phyloP scores from a whole-genome alignment of 92 coral and sea anemone species.

The Muricea muricata region DNA sequence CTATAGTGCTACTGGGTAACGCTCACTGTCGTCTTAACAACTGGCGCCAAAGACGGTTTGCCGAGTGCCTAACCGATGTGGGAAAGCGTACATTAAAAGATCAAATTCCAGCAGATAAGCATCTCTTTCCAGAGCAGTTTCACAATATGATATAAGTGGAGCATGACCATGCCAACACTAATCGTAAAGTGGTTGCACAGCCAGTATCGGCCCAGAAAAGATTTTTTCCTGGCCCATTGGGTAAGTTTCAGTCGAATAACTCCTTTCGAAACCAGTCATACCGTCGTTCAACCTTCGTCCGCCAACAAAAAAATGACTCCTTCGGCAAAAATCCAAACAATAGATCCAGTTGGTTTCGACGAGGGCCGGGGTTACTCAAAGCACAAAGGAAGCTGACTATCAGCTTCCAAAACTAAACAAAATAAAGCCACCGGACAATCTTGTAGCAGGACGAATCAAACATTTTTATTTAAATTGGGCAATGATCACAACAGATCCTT shows the following conservation, averaged over 20 bases:
- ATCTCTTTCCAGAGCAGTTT: constrained; percentile 22
- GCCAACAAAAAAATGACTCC: constrained; percentile 3
- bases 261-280: constrained; percentile 30
- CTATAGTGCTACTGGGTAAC: constrained; percentile 18
- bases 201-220: constrained; percentile 1
- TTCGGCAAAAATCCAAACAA: background rate
- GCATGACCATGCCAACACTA: constrained; percentile 7
- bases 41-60: constrained; percentile 7
- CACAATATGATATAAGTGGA: background rate
- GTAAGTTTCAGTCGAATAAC: constrained; percentile 13
- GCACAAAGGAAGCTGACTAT: constrained; percentile 39
- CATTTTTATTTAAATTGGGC: constrained; percentile 17
- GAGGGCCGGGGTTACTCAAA: constrained; percentile 22
- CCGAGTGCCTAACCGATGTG: constrained; percentile 6
- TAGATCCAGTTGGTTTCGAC: too few relatives aligned
- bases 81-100: constrained; percentile 5
- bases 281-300: background rate
- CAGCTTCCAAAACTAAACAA: constrained; percentile 1
- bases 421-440: background rate
- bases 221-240: background rate
- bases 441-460: constrained; percentile 11
- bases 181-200: constrained; percentile 26
- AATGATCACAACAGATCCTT: constrained; percentile 25
- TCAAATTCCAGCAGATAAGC: constrained; percentile 8
- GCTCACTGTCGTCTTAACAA: background rate